Evolutionary conservation across 2,888 invertebrate species (phyloP), one percentile per base, ranked within the genome.

Genomic region (Drosophila cyrtoloma): DNA sequence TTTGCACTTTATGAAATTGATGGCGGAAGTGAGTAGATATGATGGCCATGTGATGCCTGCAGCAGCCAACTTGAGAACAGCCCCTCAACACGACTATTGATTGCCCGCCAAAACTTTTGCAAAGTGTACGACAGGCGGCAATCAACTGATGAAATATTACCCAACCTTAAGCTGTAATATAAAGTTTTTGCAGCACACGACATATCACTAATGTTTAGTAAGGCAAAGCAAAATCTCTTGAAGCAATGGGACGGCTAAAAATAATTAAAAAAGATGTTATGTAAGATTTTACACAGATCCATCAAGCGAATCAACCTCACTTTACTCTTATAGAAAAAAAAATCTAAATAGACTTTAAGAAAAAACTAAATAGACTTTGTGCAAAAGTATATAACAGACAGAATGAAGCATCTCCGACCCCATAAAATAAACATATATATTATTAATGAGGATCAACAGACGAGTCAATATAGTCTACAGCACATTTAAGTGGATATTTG

Each of bases 1-100:
- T 65, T 70, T 58, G 68, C 78, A 75, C 72, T 76, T 80, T 76
- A 78, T 64, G 60, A 66, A 78, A 88, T 86, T 86, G 73, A 71
- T 55, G 71, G 50, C 42, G 65, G 30, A 39, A 56, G 60, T 57
- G 60, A 67, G 63, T 39, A 53, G n/a, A 53, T 65, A 14, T 63
- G 81, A 65, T 44, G 56, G 72, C 37, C 67, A 58, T 55, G 53
- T 64, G 61, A 47, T 58, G 57, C 51, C 58, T 39, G 30, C 33
- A 19, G 42, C 22, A 32, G 50, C 33, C 47, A 64, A 60, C 44
- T 47, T 62, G 58, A 22, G 61, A 52, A 76, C 77, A 80, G 66
- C 66, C 63, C 56, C 50, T 47, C 32, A 57, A 52, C 66, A 61
- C 35, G 30, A 53, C 64, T 72, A 81, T 78, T 72, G 78, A 81